Percentiles rank a stretch among this genome's conserved stretches.
Conservation (phyloP, 2,888 invertebrate genomes). For the Polymixis flavicincta region DNA sequence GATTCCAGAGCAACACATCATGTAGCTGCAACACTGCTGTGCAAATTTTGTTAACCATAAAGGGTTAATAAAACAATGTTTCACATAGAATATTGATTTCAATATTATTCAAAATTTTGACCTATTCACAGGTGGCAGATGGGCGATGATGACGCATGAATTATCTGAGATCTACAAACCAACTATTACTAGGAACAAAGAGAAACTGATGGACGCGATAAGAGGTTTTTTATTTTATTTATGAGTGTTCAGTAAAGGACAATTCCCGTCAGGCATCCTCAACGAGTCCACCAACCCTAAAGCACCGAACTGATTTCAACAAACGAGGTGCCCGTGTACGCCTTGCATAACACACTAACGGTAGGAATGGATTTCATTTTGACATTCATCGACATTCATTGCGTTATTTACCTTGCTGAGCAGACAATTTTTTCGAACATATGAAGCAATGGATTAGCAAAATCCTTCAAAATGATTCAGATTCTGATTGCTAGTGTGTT, state of each 20-base stretch:
- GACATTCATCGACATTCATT: too few relatives aligned
- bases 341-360: background rate
- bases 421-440: too few relatives aligned
- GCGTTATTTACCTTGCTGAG: too few relatives aligned
- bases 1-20: background rate
- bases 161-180: conserved; percentile 74
- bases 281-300: too few relatives aligned
- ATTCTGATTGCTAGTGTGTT: too few relatives aligned
- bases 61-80: too few relatives aligned
- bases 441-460: too few relatives aligned
- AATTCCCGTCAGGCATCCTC: background rate
- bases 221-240: conserved; percentile 68
- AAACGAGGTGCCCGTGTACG: background rate
- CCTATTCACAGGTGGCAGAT: conserved; percentile 68
- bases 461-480: too few relatives aligned
- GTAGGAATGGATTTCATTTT: too few relatives aligned
- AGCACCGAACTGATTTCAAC: background rate
- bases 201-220: conserved; percentile 73
- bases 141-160: conserved; percentile 65
- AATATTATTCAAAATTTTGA: background rate
- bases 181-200: conserved; percentile 70
- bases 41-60: background rate
- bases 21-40: background rate
- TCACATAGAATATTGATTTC: too few relatives aligned
- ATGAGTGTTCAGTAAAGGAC: background rate